Base-by-base conservation (phyloP, 92 coral and sea anemone genomes). In the Chrysogorgia sp. region DNA sequence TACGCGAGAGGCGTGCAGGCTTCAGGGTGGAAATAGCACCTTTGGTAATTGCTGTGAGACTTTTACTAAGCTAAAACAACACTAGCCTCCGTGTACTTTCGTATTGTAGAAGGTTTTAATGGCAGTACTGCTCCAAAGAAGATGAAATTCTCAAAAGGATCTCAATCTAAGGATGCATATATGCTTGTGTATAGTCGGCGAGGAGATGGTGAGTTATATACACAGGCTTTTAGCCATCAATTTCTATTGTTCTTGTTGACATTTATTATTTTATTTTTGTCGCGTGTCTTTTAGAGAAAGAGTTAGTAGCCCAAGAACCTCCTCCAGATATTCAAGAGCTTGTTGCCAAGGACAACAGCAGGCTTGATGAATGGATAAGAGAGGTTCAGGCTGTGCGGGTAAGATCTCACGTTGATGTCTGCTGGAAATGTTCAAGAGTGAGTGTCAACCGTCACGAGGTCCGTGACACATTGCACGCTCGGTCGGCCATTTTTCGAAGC, bases 151-250 rank as follows among this genome's bases (percentile, higher is more conserved):
- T 77, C 89, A 8, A 91, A 94, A 49, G 98, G 97, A 12, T 89
- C 75, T 45, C 72, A 90, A 2, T 94, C 97, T 1, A 86, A 93
- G 63, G 92, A 94, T 81, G 98, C 98, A 0, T 94, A 94, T 88
- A 94, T 92, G 87, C 76, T 94, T 85, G 98, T 94, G 30, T 94
- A 94, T 67, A 87, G 96, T 19, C 86, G 79, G n/a, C 90, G 86
- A 40, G 80, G 80, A 41, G 72, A 63, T 34, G 96, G 93, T 81
- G 65, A 17, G 72, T 80, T 30, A 5, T 24, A 33, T 2, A 58
- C 1, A 24, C 41, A 25, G 19, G 41, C 31, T 14, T 17, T 33
- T 63, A 0, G 10, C 31, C 70, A 13, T 10, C 13, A 3, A 59
- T 25, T 10, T n/a, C n/a, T n/a, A n/a, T n/a, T n/a, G n/a, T n/a